phyloP scores from a whole-genome alignment of 2,113 vertebrate species.

The Phaethon lepturus region DNA sequence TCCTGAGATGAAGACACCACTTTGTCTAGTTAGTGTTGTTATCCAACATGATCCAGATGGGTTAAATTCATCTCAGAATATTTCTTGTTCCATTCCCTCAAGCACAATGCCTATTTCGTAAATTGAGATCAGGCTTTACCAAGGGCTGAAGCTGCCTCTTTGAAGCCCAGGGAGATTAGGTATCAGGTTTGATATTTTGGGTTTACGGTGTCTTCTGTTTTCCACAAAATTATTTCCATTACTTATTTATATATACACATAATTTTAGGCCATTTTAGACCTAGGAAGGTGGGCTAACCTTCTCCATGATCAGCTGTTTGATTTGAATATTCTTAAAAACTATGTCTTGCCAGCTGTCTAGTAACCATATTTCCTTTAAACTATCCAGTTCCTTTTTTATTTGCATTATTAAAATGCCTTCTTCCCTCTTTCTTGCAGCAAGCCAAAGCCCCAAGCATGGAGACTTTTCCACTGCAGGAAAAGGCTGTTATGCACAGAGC shows the following conservation, averaged over 20 bases:
- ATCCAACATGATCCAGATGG: background rate
- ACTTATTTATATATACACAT: background rate
- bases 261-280: background rate
- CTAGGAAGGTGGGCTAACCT: background rate
- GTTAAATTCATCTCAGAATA: background rate
- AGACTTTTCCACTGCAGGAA: background rate
- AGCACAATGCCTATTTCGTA: background rate
- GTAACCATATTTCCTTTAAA: background rate
- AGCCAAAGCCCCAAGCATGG: background rate
- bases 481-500: background rate
- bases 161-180: background rate
- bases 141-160: background rate
- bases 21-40: background rate
- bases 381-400: background rate
- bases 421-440: background rate
- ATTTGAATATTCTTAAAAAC: background rate
- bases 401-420: background rate
- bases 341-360: background rate
- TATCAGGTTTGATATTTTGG: background rate
- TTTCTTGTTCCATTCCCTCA: background rate
- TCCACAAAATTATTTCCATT: background rate
- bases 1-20: background rate
- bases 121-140: background rate
- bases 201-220: background rate
- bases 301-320: background rate